Percentiles rank a stretch among this genome's conserved stretches.
phyloP scores from a whole-genome alignment of 2,113 vertebrate genomes.

The Channa argus region DNA sequence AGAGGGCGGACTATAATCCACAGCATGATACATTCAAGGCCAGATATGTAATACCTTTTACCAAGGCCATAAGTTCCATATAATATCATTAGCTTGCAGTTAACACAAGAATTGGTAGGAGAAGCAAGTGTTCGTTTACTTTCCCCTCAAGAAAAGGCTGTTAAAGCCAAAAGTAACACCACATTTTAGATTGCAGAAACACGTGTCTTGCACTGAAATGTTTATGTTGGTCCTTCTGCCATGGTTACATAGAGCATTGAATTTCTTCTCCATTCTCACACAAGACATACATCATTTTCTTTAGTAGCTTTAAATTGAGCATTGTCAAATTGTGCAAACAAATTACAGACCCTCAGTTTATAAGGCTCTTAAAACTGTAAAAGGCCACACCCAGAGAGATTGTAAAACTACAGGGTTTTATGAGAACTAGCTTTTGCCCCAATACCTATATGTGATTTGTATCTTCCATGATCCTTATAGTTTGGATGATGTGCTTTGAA shows the following conservation, averaged over 20 bases:
- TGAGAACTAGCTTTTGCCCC: conserved; percentile 66
- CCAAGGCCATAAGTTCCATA: conserved; percentile 85
- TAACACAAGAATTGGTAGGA: conserved; percentile 81
- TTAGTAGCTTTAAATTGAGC: conserved; percentile 22
- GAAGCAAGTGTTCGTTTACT: conserved; percentile 72
- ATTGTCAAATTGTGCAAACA: conserved; percentile 54
- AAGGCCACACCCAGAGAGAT: conserved; percentile 59
- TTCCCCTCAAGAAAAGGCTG: conserved; percentile 61
- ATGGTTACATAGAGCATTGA: conserved; percentile 61
- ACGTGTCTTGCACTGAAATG: conserved; percentile 63
- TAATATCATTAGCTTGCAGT: conserved; percentile 84
- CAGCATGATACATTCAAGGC: conserved; percentile 86
- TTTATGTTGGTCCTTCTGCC: conserved; percentile 57
- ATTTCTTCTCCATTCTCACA: conserved; percentile 58
- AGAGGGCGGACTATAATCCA: conserved; percentile 86
- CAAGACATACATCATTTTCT: conserved; percentile 34
- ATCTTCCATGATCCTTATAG: conserved; percentile 75
- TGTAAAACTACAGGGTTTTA: conserved; percentile 71
- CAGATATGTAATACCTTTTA: conserved; percentile 88
- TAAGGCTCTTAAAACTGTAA: conserved; percentile 33
- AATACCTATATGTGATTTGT: conserved; percentile 75
- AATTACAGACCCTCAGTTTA: conserved; percentile 55
- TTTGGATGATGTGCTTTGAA: conserved; percentile 76
- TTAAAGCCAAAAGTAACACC: conserved; percentile 74
- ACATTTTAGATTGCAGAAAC: conserved; percentile 67